These are phyloP conservation scores for Notarius quadriscutis DNA, from an alignment of 2,113 vertebrate genomes.

Conservation along the genomic window DNA sequence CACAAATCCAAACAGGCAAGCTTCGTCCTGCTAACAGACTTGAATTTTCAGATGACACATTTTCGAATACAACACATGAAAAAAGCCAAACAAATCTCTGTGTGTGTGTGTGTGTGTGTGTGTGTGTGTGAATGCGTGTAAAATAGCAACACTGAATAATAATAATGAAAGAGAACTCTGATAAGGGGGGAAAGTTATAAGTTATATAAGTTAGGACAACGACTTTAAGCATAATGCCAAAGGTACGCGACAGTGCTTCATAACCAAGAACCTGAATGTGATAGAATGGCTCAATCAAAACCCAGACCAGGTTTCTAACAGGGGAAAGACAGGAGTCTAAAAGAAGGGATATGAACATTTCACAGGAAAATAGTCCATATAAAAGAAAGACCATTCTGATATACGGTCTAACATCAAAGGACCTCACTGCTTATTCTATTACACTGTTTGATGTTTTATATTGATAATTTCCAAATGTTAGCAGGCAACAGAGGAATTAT, in stretches of 20 bases:
- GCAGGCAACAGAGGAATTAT: conserved; percentile 9
- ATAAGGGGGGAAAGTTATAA: not conserved
- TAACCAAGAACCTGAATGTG: not conserved
- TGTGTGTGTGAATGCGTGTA: no score
- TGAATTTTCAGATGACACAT: not conserved
- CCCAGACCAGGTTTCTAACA: conserved; percentile 3
- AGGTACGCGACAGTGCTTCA: not conserved
- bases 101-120: no score
- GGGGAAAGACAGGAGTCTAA: conserved; percentile 26
- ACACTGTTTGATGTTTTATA: conserved; percentile 37
- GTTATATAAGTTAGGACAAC: not conserved
- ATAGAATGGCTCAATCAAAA: not conserved
- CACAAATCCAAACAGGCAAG: not conserved
- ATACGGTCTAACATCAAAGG: conserved; percentile 28
- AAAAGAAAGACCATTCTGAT: conserved; percentile 5
- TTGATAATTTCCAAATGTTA: conserved; percentile 20
- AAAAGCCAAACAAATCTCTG: not conserved
- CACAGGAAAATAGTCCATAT: not conserved
- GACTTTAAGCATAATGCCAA: not conserved
- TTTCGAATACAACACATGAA: not conserved
- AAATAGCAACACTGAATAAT: no score
- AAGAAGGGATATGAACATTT: not conserved
- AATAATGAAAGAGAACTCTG: no score
- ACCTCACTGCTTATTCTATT: conserved; percentile 21
- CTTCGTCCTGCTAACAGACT: not conserved